Evolutionary conservation across 1,140 invertebrate genomes (phyloP).

Genomic region (Hestina assimilis): DNA sequence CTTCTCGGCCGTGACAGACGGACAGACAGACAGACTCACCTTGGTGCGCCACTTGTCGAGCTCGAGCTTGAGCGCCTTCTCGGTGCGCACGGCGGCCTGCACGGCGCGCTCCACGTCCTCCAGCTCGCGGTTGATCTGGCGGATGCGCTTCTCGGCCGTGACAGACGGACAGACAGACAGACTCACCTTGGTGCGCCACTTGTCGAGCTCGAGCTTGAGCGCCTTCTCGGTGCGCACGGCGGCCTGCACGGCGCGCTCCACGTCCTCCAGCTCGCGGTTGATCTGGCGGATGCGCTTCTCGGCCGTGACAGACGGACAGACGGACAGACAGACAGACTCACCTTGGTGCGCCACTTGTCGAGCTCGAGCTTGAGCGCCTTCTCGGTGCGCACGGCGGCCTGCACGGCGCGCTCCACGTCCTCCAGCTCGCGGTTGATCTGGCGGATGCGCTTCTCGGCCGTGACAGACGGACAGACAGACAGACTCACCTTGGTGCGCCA

Average conservation of each 20-base stretch:
- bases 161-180: not conserved
- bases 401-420: not conserved
- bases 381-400: not conserved
- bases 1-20: no score
- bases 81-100: not conserved
- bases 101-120: no score
- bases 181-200: not conserved
- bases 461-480: not conserved
- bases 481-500: not conserved
- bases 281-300: not conserved
- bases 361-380: not conserved
- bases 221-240: not conserved
- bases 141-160: no score
- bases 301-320: not conserved
- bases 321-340: not conserved
- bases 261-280: not conserved
- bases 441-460: no score
- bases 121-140: no score
- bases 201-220: not conserved
- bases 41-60: not conserved
- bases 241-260: not conserved
- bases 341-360: not conserved
- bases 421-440: no score
- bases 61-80: not conserved
- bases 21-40: no score